Conservation (phyloP, 2,888 invertebrate genomes). For the Brachylomia viminalis region DNA sequence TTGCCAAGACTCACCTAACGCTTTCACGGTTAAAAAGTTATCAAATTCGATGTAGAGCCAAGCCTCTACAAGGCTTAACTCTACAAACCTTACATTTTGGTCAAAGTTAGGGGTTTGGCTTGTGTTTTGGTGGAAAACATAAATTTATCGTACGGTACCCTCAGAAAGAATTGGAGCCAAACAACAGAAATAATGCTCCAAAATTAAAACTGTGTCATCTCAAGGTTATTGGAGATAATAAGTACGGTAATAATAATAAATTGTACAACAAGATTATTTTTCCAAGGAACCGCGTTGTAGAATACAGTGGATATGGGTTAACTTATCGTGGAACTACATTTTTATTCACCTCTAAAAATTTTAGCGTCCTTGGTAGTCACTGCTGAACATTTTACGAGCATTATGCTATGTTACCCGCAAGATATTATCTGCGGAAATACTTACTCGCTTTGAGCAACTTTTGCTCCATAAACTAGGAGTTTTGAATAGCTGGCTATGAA, state of each 20-base stretch:
- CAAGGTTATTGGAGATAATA: too few species aligned
- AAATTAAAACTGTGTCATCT: background rate
- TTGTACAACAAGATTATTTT: background rate
- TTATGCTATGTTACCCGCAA: conserved; percentile 29
- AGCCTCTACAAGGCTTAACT: too few species aligned
- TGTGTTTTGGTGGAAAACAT: too few species aligned
- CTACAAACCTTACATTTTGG: too few species aligned
- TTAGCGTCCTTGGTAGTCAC: conserved; percentile 5
- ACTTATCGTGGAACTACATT: conserved; percentile 24
- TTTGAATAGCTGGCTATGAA: background rate
- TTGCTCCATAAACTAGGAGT: conserved; percentile 1
- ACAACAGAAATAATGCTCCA: background rate
- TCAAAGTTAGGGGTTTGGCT: too few species aligned
- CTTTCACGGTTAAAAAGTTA: too few species aligned
- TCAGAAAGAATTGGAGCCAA: background rate
- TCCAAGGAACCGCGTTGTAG: background rate
- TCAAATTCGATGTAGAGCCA: too few species aligned
- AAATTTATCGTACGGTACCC: too few species aligned
- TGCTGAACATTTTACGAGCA: conserved; percentile 12
- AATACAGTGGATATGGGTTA: conserved; percentile 1
- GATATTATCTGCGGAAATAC: conserved; percentile 24
- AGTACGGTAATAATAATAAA: too few species aligned
- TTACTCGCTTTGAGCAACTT: conserved; percentile 20
- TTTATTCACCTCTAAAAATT: conserved; percentile 28
- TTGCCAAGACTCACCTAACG: too few species aligned